Evolutionary conservation across 2,113 vertebrate genomes (phyloP).

Genomic region (Tautogolabrus adspersus): DNA sequence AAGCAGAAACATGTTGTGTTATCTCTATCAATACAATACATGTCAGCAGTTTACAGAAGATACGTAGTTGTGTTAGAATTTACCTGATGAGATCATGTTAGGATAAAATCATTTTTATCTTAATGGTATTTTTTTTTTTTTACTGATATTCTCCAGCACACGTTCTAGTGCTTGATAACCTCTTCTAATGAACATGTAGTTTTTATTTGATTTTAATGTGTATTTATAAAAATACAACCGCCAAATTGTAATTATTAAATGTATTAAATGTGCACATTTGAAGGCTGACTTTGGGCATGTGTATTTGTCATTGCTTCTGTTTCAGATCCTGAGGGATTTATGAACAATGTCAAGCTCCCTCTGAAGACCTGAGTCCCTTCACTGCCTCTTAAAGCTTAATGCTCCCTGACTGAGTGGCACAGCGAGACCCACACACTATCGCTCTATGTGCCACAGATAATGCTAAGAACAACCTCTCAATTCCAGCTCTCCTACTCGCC

Average conservation of each 20-base stretch:
- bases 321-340: conserved; percentile 76
- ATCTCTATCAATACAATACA: too few species aligned
- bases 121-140: too few species aligned
- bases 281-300: conserved; percentile 20
- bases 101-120: too few species aligned
- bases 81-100: too few species aligned
- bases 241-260: conserved; percentile 30
- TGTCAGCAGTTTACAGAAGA: too few species aligned
- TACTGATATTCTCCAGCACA: neutral
- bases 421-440: conserved; percentile 71
- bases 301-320: conserved; percentile 46
- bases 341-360: conserved; percentile 81
- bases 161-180: neutral
- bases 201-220: conserved; percentile 20
- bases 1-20: too few species aligned
- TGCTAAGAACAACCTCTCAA: conserved; percentile 81
- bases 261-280: conserved; percentile 34
- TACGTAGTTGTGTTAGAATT: too few species aligned
- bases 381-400: conserved; percentile 79
- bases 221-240: neutral
- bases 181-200: neutral
- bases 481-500: conserved; percentile 72
- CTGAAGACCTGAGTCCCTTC: conserved; percentile 76
- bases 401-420: conserved; percentile 82
- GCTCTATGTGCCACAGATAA: conserved; percentile 79